These are phyloP conservation scores for Trissolcus basalis DNA, from an alignment of 1,140 invertebrate genomes.

Conservation along the genomic window DNA sequence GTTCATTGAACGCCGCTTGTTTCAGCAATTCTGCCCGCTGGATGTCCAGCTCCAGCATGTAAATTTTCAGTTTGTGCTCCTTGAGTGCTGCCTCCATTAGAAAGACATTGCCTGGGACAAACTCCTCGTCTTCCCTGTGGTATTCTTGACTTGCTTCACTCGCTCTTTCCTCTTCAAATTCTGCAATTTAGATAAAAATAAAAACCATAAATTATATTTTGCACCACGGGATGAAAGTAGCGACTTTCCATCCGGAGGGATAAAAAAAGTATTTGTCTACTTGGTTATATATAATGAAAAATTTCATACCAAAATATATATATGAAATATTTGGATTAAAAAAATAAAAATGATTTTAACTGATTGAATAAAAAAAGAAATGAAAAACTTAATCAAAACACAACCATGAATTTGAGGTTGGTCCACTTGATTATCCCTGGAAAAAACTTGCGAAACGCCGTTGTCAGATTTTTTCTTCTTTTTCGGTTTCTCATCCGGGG, in stretches of 20 bases:
- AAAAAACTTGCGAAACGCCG: neutral
- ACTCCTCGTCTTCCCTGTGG: constrained; percentile 22
- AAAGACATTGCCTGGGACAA: constrained; percentile 5
- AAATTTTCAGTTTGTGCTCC: constrained; percentile 57
- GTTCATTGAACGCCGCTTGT: constrained; percentile 54
- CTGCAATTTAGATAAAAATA: constrained; percentile 12
- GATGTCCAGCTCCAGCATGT: constrained; percentile 52
- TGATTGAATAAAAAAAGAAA: neutral
- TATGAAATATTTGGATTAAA: neutral
- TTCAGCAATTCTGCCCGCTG: constrained; percentile 59
- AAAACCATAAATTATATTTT: neutral
- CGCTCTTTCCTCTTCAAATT: constrained; percentile 24
- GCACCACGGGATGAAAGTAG: too few relatives aligned
- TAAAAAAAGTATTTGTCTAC: too few relatives aligned
- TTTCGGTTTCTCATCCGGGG: too few relatives aligned
- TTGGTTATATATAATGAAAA: too few relatives aligned
- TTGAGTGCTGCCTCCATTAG: constrained; percentile 40
- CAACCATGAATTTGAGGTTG: neutral
- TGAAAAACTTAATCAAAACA: neutral
- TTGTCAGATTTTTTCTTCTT: too few relatives aligned
- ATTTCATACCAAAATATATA: too few relatives aligned
- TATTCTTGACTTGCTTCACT: constrained; percentile 22
- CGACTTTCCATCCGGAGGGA: too few relatives aligned
- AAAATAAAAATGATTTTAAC: too few relatives aligned
- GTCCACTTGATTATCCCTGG: neutral